A percentile compares a stretch with the other conserved stretches of the same genome.
Evolutionary conservation across 2,888 invertebrate species (phyloP).

Genomic region (Noctua comes): DNA sequence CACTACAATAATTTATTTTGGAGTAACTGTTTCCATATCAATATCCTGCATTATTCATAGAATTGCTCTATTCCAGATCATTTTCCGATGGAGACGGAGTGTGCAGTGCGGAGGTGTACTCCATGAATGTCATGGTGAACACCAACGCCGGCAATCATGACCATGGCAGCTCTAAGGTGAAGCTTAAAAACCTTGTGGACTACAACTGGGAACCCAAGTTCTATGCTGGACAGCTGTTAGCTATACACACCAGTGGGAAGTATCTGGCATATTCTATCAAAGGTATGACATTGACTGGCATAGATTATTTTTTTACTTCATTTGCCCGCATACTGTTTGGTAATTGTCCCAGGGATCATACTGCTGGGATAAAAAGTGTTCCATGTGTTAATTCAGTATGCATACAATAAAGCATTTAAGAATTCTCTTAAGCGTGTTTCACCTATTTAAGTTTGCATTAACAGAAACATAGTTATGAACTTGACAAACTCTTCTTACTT

Average conservation of each 20-base stretch:
- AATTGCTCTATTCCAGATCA: conserved; percentile 80
- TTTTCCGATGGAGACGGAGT: conserved; percentile 91
- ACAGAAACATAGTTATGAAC: not conserved
- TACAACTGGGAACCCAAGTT: conserved; percentile 98
- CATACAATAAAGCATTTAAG: not conserved
- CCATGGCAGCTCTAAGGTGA: conserved; percentile 97
- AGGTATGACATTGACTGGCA: conserved; percentile 89
- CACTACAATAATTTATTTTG: not conserved
- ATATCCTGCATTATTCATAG: not conserved
- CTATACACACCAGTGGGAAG: conserved; percentile 96
- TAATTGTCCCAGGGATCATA: not conserved
- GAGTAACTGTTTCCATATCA: not conserved
- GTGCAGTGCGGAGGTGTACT: conserved; percentile 89
- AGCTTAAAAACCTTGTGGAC: conserved; percentile 96
- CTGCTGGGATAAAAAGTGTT: not conserved
- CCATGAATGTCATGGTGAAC: conserved; percentile 92
- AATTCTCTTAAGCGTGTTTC: not conserved
- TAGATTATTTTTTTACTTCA: not conserved
- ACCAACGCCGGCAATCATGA: conserved; percentile 93
- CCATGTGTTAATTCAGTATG: not conserved
- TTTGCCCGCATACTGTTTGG: not conserved
- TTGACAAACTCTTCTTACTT: not conserved
- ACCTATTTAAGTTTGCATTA: not conserved
- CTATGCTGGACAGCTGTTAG: conserved; percentile 96
- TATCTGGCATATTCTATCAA: conserved; percentile 97